Evolutionary conservation across 2,888 invertebrate genomes (phyloP).

Genomic region (Apamea monoglypha): DNA sequence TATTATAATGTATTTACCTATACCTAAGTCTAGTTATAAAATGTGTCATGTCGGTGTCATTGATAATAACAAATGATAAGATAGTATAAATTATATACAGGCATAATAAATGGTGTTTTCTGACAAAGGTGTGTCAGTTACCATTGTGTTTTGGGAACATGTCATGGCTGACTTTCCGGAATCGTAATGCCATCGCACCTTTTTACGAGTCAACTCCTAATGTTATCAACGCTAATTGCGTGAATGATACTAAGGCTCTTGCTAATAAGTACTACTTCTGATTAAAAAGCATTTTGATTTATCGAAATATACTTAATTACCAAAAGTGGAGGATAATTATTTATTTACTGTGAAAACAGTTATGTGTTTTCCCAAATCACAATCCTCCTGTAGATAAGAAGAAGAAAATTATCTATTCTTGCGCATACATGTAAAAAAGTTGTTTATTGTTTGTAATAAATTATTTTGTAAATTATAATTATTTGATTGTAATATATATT

Average conservation of each 20-base stretch:
- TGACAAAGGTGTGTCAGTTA: slow-evolving; percentile 7
- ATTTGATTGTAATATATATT: no score
- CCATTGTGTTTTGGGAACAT: neutral
- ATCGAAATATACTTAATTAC: neutral
- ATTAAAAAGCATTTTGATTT: slow-evolving; percentile 18
- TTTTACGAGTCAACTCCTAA: slow-evolving; percentile 6
- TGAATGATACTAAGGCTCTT: slow-evolving; percentile 9
- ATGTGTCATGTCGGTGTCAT: neutral
- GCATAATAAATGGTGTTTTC: slow-evolving; percentile 1
- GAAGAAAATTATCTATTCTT: neutral
- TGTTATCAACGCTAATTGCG: slow-evolving; percentile 19
- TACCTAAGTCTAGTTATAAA: slow-evolving; percentile 9
- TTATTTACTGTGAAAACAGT: neutral
- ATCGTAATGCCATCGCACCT: neutral
- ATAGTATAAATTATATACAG: slow-evolving; percentile 12
- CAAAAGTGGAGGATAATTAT: neutral
- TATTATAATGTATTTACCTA: neutral
- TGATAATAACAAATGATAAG: slow-evolving; percentile 27
- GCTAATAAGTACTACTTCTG: slow-evolving; percentile 22
- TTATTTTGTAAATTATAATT: no score
- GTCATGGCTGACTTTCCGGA: neutral
- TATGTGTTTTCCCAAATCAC: neutral
- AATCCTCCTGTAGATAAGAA: neutral
- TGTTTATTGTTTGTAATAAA: slow-evolving; percentile 22
- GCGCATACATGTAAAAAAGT: neutral